phyloP scores from a whole-genome alignment of 2,113 vertebrate genomes.

The Python bivittatus region DNA sequence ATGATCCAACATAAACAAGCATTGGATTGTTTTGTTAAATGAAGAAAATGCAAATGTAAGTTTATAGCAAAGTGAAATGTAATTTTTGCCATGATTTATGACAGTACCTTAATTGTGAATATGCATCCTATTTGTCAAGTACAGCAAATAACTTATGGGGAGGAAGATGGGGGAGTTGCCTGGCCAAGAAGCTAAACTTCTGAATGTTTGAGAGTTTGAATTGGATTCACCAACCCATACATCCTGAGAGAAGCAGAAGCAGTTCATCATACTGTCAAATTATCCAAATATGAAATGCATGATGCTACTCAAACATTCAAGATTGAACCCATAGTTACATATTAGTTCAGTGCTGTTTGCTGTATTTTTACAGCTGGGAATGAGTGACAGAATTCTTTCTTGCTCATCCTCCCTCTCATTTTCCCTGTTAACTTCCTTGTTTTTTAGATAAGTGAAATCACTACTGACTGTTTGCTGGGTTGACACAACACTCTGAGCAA shows the following conservation, averaged over 20 bases:
- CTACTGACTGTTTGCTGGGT: background rate
- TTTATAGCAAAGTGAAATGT: background rate
- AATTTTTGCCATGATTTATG: constrained; percentile 46
- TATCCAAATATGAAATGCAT: background rate
- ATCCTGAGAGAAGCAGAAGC: background rate
- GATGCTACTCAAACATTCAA: background rate
- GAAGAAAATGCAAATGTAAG: constrained; percentile 32
- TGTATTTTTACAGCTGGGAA: background rate
- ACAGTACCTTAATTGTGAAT: constrained; percentile 1
- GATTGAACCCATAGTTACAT: background rate
- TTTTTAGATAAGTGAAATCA: background rate
- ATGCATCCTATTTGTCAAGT: constrained; percentile 27
- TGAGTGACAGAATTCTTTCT: background rate
- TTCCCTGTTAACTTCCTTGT: background rate
- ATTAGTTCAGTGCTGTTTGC: background rate
- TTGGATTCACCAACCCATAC: background rate
- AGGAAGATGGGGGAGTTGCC: background rate
- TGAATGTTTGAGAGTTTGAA: constrained; percentile 29
- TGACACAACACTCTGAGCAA: background rate
- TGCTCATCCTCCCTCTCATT: background rate
- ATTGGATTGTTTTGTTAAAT: background rate
- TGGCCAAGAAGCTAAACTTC: background rate
- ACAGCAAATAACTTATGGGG: constrained; percentile 43
- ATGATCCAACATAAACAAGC: constrained; percentile 7
- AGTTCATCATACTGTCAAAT: background rate